phyloP scores from a whole-genome alignment of 2,797 vertebrate genomes.

The Poeciliopsis gracilis region DNA sequence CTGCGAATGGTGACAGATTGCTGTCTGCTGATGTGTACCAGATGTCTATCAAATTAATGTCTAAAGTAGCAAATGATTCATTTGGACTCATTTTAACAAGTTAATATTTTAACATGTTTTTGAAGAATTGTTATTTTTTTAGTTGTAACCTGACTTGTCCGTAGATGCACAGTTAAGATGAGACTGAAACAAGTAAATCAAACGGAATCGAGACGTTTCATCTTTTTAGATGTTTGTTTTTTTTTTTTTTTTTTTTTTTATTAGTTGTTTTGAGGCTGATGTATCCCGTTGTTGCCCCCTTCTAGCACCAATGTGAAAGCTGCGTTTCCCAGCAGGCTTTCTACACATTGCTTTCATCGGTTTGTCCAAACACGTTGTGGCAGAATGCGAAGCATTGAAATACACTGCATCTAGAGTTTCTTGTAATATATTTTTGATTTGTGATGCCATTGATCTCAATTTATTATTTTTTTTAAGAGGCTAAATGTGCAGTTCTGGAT shows the following conservation, averaged over 20 bases:
- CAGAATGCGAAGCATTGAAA: slow-evolving; percentile 41
- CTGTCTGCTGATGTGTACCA: slow-evolving; percentile 49
- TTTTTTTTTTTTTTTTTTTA: slow-evolving; percentile 54
- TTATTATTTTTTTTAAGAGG: not conserved
- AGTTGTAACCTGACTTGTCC: slow-evolving; percentile 74
- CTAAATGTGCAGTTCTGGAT: slow-evolving; percentile 49
- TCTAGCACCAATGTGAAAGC: slow-evolving; percentile 44
- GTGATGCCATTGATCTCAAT: slow-evolving; percentile 43
- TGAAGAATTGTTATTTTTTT: slow-evolving; percentile 52
- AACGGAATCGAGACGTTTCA: slow-evolving; percentile 49
- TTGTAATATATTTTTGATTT: slow-evolving; percentile 62
- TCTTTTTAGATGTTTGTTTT: slow-evolving; percentile 53
- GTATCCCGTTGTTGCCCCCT: slow-evolving; percentile 18
- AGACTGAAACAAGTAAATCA: slow-evolving; percentile 68
- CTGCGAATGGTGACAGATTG: slow-evolving; percentile 42
- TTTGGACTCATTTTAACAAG: slow-evolving; percentile 69
- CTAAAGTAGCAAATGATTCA: slow-evolving; percentile 68
- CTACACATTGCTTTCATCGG: slow-evolving; percentile 46
- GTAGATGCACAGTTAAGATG: slow-evolving; percentile 75
- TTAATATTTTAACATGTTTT: slow-evolving; percentile 66
- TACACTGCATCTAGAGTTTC: slow-evolving; percentile 50
- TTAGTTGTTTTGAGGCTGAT: slow-evolving; percentile 44
- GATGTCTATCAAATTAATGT: slow-evolving; percentile 51
- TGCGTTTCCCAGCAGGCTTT: slow-evolving; percentile 51
- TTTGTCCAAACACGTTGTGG: slow-evolving; percentile 44